Base-by-base conservation (phyloP, 2,888 invertebrate genomes). In the Tetranychus truncatus region DNA sequence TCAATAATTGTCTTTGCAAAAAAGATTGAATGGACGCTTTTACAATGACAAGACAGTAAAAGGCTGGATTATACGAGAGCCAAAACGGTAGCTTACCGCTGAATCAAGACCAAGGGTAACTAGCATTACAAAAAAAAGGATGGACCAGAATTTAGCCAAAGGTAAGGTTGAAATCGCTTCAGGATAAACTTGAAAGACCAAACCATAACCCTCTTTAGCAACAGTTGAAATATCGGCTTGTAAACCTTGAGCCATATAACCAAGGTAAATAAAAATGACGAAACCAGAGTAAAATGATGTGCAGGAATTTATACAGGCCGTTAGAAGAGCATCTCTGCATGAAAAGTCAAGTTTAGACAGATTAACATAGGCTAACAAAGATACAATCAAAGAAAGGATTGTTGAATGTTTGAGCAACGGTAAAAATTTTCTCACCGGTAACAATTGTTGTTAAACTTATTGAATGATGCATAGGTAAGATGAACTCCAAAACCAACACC, bases 401-500 rank as follows among this genome's bases (percentile, higher is more conserved):
- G 34, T 34, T 34, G 34, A 4, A 34, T 34, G 3, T 34, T 34
- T 1, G 34, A 34, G 34, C 34, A 34, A 34, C 34, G 5, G 34
- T 34, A 34, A 34, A 34, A 5, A 4, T n/a, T 55, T 0, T 5
- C 34, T 71, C 84, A 89, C 91, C 88, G 87, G 83, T 89, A 90
- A 80, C 90, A 91, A 82, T 91, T 91, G 82, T 91, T 91, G 81
- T 90, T 88, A 81, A 91, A 91, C n/a, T 89, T 90, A 81, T 91
- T 91, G 82, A 91, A 91, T 81, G 90, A 90, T 72, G 91, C 90
- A 80, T 91, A 91, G 0, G 91, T 90, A 6, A 91, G 86, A 82
- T 91, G 91, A 0, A 91, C 91, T 11, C 91, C 91, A 80, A 91
- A 91, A 0, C 91, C 91, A 71, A 90, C 90, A 0, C 91, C 91